Conservation (phyloP, 1,140 invertebrate genomes). For the Sitophilus oryzae region DNA sequence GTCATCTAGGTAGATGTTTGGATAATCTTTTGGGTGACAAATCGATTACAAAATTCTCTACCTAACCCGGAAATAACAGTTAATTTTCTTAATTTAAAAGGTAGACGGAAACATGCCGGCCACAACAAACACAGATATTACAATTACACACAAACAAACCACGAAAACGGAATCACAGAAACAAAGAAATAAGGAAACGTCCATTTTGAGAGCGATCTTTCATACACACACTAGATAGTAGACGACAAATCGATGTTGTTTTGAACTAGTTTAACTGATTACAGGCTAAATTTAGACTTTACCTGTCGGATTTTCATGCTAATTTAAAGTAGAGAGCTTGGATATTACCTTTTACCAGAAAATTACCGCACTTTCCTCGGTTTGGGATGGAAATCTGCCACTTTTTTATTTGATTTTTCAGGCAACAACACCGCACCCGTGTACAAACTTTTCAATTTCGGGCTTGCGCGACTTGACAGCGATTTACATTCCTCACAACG, state of each 20-base stretch:
- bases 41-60: no score
- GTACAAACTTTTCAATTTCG: background rate
- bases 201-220: no score
- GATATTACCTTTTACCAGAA: background rate
- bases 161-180: slow-evolving; percentile 25
- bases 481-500: background rate
- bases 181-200: slow-evolving; percentile 35
- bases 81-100: no score
- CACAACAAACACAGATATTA: slow-evolving; percentile 12
- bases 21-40: no score
- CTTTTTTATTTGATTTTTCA: background rate
- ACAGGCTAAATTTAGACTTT: no score
- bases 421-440: background rate
- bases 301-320: no score
- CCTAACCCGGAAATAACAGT: no score
- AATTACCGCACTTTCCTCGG: background rate
- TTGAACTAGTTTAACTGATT: no score
- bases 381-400: background rate
- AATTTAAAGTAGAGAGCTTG: no score
- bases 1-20: no score
- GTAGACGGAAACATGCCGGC: background rate
- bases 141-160: slow-evolving; percentile 2
- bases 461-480: background rate
- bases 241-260: slow-evolving; percentile 24
- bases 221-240: no score